phyloP scores from a whole-genome alignment of 2,113 vertebrate species.

The Otolemur garnettii region DNA sequence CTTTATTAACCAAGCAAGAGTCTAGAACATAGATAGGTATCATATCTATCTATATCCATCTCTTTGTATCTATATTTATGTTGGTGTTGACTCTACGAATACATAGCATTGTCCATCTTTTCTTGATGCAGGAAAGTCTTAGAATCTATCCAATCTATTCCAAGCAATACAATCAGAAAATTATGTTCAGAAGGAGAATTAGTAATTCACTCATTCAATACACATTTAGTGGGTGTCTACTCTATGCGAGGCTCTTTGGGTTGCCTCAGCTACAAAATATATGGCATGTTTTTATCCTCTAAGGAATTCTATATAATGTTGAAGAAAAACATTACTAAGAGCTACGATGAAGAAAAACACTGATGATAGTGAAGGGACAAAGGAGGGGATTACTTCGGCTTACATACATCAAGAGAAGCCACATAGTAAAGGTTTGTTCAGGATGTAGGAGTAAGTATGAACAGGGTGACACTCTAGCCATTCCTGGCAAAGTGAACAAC shows the following conservation, averaged over 20 bases:
- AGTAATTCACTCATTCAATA: not conserved
- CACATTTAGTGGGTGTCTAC: not conserved
- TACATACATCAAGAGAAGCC: not conserved
- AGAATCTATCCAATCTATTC: not conserved
- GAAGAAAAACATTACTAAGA: not conserved
- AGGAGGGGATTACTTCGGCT: slow-evolving; percentile 6
- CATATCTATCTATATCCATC: not conserved
- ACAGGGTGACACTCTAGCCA: not conserved
- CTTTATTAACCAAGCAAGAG: slow-evolving; percentile 19
- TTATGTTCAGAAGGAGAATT: not conserved
- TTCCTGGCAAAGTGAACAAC: not conserved
- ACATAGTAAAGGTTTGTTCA: not conserved
- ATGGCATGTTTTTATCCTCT: not conserved
- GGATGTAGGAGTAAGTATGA: not conserved
- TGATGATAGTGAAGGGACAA: not conserved
- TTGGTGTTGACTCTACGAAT: not conserved
- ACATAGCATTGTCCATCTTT: not conserved
- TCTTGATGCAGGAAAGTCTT: not conserved
- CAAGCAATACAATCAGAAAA: not conserved
- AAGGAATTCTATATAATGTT: not conserved
- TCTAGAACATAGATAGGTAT: not conserved
- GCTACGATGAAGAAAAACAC: not conserved
- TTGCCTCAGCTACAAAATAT: not conserved
- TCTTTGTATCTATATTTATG: not conserved
- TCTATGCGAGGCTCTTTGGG: not conserved